Base-by-base conservation (phyloP, 2,888 invertebrate genomes). In the Rhodophaea formosa region DNA sequence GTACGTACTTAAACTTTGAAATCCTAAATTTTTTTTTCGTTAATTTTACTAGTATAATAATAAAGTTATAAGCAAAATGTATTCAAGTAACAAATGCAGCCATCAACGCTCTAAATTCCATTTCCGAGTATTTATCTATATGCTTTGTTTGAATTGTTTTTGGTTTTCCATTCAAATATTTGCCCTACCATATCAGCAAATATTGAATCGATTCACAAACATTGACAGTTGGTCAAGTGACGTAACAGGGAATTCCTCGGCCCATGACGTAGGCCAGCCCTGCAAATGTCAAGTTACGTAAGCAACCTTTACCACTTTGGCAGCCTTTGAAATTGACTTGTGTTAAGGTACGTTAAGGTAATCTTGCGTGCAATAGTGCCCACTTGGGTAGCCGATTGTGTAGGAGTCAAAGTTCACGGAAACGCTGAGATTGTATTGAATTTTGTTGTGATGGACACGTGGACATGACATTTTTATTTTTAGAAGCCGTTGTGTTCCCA, bases 251-350 rank as follows among this genome's bases (percentile, higher is more conserved):
- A 86, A 82, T 84, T 80, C 82, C 80, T 82, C 61, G 56, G 53
- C 51, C 60, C 57, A 53, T 80, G 80, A 80, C 80, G 80, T 75
- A 62, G 64, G 3, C 42, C 35, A 53, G 56, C 49, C 49, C 56
- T 49, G 47, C 23, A 86, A 87, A 87, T 86, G 85, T 83, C 81
- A 81, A 78, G 77, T 88, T 86, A 84, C 80, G 77, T 82, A 84
- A 86, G 70, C 66, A 68, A 66, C 69, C 75, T 69, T 76, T 72
- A 77, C 75, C 63, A 66, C 83, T 86, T 84, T 83, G 75, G 73
- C 74, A 79, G 79, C 78, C 80, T 82, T 83, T 82, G 78, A 76
- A 82, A 84, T 82, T 75, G 74, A 82, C 77, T 79, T 71, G 79
- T 74, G 71, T 74, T 80, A 51, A 51, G 51, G 51, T 17, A 51